phyloP scores from a whole-genome alignment of 1,140 invertebrate genomes.

The Euwallacea similis region DNA sequence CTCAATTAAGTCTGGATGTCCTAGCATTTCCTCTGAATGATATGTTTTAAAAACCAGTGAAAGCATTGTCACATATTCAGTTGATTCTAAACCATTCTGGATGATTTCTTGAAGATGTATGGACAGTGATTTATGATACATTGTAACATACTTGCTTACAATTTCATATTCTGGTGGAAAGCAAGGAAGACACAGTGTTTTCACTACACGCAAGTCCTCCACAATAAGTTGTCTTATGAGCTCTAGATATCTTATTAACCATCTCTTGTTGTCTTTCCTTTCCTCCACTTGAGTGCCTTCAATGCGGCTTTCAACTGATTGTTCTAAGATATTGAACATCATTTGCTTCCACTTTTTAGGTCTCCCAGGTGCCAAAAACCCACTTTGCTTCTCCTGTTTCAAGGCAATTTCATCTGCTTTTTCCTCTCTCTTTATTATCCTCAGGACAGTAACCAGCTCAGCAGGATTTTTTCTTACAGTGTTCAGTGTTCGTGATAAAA shows the following conservation, averaged over 20 bases:
- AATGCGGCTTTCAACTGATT: conserved; percentile 79
- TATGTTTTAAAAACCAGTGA: conserved; percentile 92
- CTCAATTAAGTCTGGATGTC: conserved; percentile 84
- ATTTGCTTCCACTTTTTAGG: conserved; percentile 92
- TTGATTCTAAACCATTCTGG: conserved; percentile 84
- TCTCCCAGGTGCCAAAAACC: conserved; percentile 90
- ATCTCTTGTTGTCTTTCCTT: conserved; percentile 89
- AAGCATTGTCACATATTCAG: conserved; percentile 93
- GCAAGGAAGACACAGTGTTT: conserved; percentile 89
- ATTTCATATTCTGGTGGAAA: conserved; percentile 97
- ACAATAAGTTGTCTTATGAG: conserved; percentile 85
- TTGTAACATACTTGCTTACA: conserved; percentile 84
- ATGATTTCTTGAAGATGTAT: conserved; percentile 87
- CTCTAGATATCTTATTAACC: conserved; percentile 78
- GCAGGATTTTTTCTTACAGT: conserved; percentile 94
- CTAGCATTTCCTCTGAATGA: conserved; percentile 80
- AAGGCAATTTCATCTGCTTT: conserved; percentile 82
- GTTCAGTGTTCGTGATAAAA: conserved; percentile 87
- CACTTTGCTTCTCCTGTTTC: conserved; percentile 75
- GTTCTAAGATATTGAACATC: conserved; percentile 80
- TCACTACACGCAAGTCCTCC: conserved; percentile 90
- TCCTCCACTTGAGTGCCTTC: conserved; percentile 93
- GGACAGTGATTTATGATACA: conserved; percentile 91
- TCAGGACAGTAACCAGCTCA: conserved; percentile 91
- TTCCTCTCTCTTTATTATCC: conserved; percentile 97